These are phyloP conservation scores for Rhogogaster chlorosoma DNA, from an alignment of 2,888 invertebrate species.

Conservation along the genomic window DNA sequence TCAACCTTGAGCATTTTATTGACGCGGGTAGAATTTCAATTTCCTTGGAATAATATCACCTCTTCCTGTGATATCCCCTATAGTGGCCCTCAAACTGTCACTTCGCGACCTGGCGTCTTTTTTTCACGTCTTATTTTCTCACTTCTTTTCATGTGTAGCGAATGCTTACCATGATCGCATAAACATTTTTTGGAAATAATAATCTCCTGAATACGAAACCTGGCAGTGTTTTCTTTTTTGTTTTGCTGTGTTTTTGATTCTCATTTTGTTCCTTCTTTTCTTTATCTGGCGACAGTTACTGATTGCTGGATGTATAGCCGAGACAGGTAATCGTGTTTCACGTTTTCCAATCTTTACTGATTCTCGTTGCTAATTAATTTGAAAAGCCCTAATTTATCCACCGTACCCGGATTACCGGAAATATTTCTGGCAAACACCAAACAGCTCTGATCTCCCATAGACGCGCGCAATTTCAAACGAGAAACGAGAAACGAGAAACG, in stretches of 20 bases:
- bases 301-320: background rate
- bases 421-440: background rate
- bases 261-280: background rate
- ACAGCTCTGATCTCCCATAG: background rate
- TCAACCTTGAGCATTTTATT: conserved; percentile 26
- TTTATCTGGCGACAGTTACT: background rate
- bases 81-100: conserved; percentile 19
- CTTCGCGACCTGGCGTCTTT: background rate
- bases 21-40: conserved; percentile 40
- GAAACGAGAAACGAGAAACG: background rate
- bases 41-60: conserved; percentile 36
- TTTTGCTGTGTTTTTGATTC: background rate
- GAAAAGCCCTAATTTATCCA: background rate
- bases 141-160: background rate
- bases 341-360: background rate
- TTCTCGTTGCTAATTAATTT: background rate
- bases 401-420: background rate
- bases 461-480: background rate
- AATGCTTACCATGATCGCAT: background rate
- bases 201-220: background rate
- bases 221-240: background rate
- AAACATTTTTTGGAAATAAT: background rate
- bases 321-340: background rate
- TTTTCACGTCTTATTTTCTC: background rate
- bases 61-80: background rate